Percentiles rank a stretch among this genome's conserved stretches.
Conservation (phyloP, 2,888 invertebrate genomes). For the Parnassius orleans region DNA sequence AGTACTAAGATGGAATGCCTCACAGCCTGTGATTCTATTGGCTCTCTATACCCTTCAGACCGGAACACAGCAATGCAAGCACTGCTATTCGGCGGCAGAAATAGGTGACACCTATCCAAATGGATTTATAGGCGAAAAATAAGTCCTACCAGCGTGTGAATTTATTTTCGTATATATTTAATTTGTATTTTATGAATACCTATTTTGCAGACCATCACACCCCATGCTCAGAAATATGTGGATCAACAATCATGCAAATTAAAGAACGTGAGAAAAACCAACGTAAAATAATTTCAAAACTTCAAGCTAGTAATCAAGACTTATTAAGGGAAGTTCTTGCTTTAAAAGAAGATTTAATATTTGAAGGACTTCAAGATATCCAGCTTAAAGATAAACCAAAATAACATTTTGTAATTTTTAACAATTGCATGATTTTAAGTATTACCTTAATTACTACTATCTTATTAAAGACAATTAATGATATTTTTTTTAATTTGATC, state of each 20-base stretch:
- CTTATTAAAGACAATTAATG: too few relatives aligned
- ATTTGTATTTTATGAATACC: not conserved
- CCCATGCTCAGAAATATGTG: slow-evolving; percentile 58
- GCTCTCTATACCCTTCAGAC: too few relatives aligned
- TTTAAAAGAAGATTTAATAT: slow-evolving; percentile 57
- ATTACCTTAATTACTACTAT: too few relatives aligned
- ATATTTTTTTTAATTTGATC: not conserved
- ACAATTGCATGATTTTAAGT: not conserved
- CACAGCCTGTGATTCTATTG: too few relatives aligned
- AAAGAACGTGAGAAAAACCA: slow-evolving; percentile 56
- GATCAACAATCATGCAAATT: slow-evolving; percentile 47
- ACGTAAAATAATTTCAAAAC: slow-evolving; percentile 50
- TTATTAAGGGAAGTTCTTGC: slow-evolving; percentile 52
- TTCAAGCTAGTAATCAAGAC: slow-evolving; percentile 57
- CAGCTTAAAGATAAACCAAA: slow-evolving; percentile 18
- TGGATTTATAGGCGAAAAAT: not conserved
- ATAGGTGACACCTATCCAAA: not conserved
- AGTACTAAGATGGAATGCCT: too few relatives aligned
- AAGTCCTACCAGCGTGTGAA: too few relatives aligned
- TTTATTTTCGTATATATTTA: not conserved
- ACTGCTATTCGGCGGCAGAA: too few relatives aligned
- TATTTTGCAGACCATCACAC: slow-evolving; percentile 41
- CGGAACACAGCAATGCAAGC: too few relatives aligned
- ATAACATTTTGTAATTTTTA: not conserved
- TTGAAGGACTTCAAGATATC: slow-evolving; percentile 40